These are phyloP conservation scores for Manis pentadactyla DNA, from an alignment of 2,797 vertebrate genomes.

Conservation along the genomic window DNA sequence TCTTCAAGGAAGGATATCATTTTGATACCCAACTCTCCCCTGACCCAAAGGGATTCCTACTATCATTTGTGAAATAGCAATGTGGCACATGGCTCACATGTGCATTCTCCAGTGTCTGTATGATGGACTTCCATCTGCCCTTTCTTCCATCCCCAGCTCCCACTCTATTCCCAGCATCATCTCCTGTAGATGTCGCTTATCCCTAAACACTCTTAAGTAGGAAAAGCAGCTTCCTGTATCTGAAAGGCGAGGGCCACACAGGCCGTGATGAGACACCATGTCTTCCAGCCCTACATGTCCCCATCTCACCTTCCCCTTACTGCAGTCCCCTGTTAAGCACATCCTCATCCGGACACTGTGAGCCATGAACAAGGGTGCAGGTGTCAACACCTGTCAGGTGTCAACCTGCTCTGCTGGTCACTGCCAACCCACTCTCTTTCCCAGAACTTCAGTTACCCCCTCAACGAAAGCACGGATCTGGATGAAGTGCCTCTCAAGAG, in stretches of 20 bases:
- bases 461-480: neutral
- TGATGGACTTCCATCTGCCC: neutral
- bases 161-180: neutral
- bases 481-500: neutral
- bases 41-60: neutral
- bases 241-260: neutral
- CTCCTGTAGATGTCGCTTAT: neutral
- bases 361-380: neutral
- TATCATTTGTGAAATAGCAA: neutral
- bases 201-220: neutral
- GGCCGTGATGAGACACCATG: neutral
- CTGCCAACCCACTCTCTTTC: neutral
- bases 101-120: rapidly evolving
- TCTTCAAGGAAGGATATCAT: neutral
- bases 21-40: neutral
- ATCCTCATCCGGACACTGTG: neutral
- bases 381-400: neutral
- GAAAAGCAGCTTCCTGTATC: neutral
- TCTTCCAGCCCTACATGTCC: neutral
- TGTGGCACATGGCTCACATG: rapidly evolving
- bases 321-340: neutral
- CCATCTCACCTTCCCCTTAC: neutral
- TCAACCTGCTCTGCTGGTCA: neutral
- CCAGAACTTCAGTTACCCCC: neutral
- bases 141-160: neutral